Evolutionary conservation across 1,140 invertebrate genomes (phyloP).

Genomic region (Drosophila kanapiae): DNA sequence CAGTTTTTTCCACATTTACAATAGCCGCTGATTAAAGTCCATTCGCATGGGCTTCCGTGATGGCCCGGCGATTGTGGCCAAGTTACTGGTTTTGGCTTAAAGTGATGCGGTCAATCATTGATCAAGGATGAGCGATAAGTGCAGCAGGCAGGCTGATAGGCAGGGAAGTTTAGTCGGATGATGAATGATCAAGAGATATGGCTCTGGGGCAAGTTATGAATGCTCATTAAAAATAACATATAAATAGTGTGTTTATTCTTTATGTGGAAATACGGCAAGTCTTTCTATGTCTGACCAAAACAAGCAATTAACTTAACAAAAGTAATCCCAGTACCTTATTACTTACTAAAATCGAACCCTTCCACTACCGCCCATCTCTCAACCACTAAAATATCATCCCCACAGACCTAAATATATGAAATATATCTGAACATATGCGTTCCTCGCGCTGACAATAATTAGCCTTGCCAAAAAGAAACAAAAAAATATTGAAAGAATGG

Average conservation of each 20-base stretch:
- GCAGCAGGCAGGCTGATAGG: conserved; percentile 13
- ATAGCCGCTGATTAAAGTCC: conserved; percentile 61
- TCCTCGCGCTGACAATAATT: conserved; percentile 70
- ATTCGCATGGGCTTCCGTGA: conserved; percentile 66
- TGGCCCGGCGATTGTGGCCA: conserved; percentile 47
- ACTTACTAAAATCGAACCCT: conserved; percentile 6
- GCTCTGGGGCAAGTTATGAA: conserved; percentile 10
- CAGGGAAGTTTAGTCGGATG: conserved; percentile 15
- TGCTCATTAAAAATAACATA: background rate
- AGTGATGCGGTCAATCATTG: conserved; percentile 41
- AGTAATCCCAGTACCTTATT: background rate
- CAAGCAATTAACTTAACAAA: conserved; percentile 1
- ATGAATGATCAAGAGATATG: conserved; percentile 21
- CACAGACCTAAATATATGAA: background rate
- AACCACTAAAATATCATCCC: conserved; percentile 9
- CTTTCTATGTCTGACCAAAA: background rate
- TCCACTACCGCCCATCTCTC: background rate
- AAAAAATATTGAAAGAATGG: conserved; percentile 45
- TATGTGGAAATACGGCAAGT: too few relatives aligned
- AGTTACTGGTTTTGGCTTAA: conserved; percentile 54
- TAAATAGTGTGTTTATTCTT: too few relatives aligned
- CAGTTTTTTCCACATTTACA: conserved; percentile 57
- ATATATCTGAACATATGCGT: conserved; percentile 74
- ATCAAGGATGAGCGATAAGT: conserved; percentile 50
- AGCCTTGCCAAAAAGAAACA: conserved; percentile 60